Base-by-base conservation (phyloP, 2,113 vertebrate genomes). In the Cricetomys ansorgei region DNA sequence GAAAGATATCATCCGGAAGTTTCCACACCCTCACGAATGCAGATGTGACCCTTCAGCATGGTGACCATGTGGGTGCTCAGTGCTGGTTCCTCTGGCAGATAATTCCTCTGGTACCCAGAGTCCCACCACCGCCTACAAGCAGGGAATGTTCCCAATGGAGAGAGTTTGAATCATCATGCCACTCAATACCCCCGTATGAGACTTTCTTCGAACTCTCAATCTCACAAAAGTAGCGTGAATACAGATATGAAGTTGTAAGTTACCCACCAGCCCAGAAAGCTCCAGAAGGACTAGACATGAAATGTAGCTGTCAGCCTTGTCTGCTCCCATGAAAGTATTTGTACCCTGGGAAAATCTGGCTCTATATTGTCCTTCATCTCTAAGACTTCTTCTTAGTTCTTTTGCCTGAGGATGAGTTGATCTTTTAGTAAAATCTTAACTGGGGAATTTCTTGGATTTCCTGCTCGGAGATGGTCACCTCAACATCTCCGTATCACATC, bases 401-500 rank as follows among this genome's bases (percentile, higher is more conserved):
- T 59, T 79, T 88, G 62, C 62, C 89, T 64, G 64, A 57, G 64
- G 75, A 75, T 72, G 17, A 73, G 34, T 40, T 90, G 80, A 70
- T 73, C 77, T 88, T 53, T 88, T 64, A 69, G 91, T 62, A 50
- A 88, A 95, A 85, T 79, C 80, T 79, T 48, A 79, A 69, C n/a
- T n/a, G 40, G 70, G 89, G 75, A 69, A 43, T 48, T 79, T 79
- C 94, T 92, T 80, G 59, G 86, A 67, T 77, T 75, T 94, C 96
- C n/a, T 34, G 43, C 55, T 10, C 25, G 69, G 43, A 43, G n/a
- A n/a, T 43, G 7, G 34, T 62, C 76, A 70, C 19, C 23, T 13
- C 23, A 3, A 2, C 59, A 55, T 70, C 85, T 83, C 40, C 11
- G 3, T 12, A 9, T 55, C 3, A 0, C 53, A 31, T 40, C 45